phyloP scores from a whole-genome alignment of 1,140 invertebrate species.

The Temnothorax curvispinosus region DNA sequence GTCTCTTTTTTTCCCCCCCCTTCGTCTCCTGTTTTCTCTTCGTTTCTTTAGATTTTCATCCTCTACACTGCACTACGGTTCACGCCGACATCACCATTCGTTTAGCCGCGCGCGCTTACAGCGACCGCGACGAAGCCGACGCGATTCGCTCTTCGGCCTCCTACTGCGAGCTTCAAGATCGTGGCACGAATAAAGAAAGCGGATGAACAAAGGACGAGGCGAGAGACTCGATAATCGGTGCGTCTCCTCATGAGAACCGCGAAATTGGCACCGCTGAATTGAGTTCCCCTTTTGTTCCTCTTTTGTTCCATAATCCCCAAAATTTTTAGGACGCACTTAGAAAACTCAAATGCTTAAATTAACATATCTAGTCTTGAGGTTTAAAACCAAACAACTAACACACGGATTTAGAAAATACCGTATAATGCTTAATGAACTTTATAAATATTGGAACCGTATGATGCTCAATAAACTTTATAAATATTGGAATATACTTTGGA shows the following conservation, averaged over 20 bases:
- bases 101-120: slow-evolving; percentile 40
- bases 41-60: slow-evolving; percentile 35
- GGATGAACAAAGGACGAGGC: slow-evolving; percentile 44
- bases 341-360: background rate
- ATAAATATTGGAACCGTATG: background rate
- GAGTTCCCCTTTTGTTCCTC: slow-evolving; percentile 15
- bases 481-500: background rate
- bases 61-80: background rate
- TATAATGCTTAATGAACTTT: background rate
- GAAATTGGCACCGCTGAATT: slow-evolving; percentile 9
- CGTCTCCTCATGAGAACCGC: slow-evolving; percentile 11
- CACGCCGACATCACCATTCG: slow-evolving; percentile 24
- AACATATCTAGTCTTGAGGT: background rate
- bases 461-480: background rate
- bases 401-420: background rate
- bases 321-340: background rate
- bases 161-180: slow-evolving; percentile 43
- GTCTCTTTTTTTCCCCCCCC: background rate
- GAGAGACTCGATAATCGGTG: slow-evolving; percentile 50
- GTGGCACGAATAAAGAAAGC: slow-evolving; percentile 44
- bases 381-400: background rate
- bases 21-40: slow-evolving; percentile 2
- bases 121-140: slow-evolving; percentile 33
- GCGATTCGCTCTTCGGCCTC: slow-evolving; percentile 39
- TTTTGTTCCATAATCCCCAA: background rate